Percentiles rank a stretch among this genome's conserved stretches.
phyloP scores from a whole-genome alignment of 2,797 vertebrate genomes.

The Simalia tracyae region DNA sequence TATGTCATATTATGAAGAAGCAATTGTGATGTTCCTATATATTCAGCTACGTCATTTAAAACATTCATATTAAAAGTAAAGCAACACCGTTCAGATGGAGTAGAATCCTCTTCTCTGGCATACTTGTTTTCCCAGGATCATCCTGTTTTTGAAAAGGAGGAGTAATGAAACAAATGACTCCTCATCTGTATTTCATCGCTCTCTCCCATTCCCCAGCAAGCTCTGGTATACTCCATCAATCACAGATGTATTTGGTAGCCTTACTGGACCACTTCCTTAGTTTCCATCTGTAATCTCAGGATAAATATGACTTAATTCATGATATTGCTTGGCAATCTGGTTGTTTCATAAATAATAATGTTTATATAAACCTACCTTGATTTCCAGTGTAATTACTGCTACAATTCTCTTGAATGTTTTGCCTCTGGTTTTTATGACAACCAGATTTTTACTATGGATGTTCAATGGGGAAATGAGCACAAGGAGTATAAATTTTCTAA shows the following conservation, averaged over 20 bases:
- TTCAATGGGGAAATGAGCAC: constrained; percentile 32
- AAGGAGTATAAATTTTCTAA: constrained; percentile 31
- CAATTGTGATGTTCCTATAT: neutral
- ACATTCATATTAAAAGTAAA: neutral
- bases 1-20: neutral
- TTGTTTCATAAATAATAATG: neutral
- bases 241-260: neutral
- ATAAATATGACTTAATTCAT: neutral
- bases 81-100: neutral
- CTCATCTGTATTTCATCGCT: neutral
- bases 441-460: constrained; percentile 10
- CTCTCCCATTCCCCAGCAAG: neutral
- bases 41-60: neutral
- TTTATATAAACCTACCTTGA: neutral
- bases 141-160: constrained; percentile 1
- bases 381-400: neutral
- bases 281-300: neutral
- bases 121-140: neutral
- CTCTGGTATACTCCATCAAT: neutral
- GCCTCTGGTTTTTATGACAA: neutral
- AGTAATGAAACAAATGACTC: neutral
- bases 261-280: neutral
- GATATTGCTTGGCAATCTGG: neutral
- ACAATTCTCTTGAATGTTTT: neutral
- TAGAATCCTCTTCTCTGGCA: neutral